These are phyloP conservation scores for Myrmecophaga tridactyla DNA, from an alignment of 2,113 vertebrate species.

Conservation along the genomic window DNA sequence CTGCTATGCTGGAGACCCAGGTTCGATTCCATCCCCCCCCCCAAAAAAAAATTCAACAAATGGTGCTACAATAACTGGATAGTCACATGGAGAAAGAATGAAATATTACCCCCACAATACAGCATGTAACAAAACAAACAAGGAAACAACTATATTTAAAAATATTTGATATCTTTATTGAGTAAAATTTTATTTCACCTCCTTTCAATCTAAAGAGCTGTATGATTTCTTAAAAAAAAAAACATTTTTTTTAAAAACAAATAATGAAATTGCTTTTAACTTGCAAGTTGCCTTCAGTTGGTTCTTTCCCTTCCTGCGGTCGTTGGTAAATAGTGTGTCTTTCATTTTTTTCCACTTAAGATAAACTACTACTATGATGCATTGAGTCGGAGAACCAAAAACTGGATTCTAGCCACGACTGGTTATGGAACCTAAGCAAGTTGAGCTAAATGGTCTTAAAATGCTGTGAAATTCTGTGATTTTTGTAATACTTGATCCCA, in stretches of 20 bases:
- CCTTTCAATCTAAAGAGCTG: background rate
- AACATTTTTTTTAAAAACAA: slow-evolving; percentile 35
- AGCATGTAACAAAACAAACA: too few relatives aligned
- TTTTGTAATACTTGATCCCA: background rate
- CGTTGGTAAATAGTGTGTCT: background rate
- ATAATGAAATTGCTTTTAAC: background rate
- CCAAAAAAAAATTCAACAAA: too few relatives aligned
- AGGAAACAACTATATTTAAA: slow-evolving; percentile 28
- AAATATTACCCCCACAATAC: too few relatives aligned
- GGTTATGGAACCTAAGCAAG: background rate
- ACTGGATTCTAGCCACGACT: background rate
- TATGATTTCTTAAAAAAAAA: slow-evolving; percentile 26
- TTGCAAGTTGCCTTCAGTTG: background rate
- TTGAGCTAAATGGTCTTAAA: background rate
- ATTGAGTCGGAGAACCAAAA: background rate
- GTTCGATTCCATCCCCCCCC: too few relatives aligned
- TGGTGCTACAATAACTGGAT: too few relatives aligned
- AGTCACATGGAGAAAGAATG: too few relatives aligned
- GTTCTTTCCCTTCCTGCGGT: background rate
- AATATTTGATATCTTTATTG: background rate
- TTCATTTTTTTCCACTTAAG: too few relatives aligned
- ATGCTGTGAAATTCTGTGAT: background rate
- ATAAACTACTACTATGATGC: background rate
- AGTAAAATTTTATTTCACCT: background rate
- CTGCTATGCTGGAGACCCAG: too few relatives aligned